Base-by-base conservation (phyloP, 2,888 invertebrate species). In the Athalia rosae region DNA sequence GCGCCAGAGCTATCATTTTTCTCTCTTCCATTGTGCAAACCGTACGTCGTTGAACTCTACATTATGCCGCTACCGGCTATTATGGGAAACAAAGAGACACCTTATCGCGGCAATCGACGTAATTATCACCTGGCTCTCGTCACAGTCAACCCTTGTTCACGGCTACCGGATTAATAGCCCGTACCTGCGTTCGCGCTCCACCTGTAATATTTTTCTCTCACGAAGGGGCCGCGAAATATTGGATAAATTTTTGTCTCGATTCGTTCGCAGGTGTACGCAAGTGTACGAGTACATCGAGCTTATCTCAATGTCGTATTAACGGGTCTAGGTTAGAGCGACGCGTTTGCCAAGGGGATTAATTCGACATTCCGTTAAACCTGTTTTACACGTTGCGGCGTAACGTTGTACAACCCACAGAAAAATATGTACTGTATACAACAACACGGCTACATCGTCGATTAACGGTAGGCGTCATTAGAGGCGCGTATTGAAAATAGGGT, bases 21-120 rank as follows among this genome's bases (percentile, higher is more conserved):
- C n/a, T 43, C 28, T 13, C 45, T 66, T 66, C 48, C 28, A 48
- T 47, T 48, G 66, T 48, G n/a, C 66, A 48, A 67, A 28, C 28
- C 2, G 28, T 28, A 28, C 28, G 28, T 28, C 28, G 28, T 28
- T 28, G 28, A 50, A 9, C 28, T 67, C 28, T 11, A 13, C 53
- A 67, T 28, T 11, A 11, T 48, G 50, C 28, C 11, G 11, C 74
- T 74, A 28, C 50, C 3, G 61, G 53, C 41, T 11, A 74, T 48
- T 74, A 74, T 62, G 61, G 47, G 59, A 74, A 74, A 74, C 61
- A 74, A 61, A 74, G 61, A 74, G 61, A 74, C 74, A 47, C 62
- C 43, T 61, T 74, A 59, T 59, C 74, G 59, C 61, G 9, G 3
- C 61, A 5, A 74, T 74, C 61, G 59, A 61, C 62, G 74, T 62